Conservation (phyloP, 1,140 invertebrate genomes). For the Macrostomum lignano region DNA sequence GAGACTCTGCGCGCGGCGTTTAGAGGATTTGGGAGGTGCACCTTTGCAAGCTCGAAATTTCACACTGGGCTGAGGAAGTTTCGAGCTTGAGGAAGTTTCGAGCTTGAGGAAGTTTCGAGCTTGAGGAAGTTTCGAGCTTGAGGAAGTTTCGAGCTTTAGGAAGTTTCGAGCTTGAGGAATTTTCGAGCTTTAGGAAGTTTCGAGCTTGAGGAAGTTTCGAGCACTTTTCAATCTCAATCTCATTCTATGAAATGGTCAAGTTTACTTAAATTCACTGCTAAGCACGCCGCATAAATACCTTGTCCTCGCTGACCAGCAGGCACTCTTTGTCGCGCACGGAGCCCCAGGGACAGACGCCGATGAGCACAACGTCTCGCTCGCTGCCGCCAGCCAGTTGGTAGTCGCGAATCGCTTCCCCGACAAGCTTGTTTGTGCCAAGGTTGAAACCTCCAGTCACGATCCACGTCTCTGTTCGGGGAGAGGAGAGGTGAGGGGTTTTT, state of each 20-base stretch:
- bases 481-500: too few species aligned
- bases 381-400: slow-evolving; percentile 11
- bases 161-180: too few species aligned
- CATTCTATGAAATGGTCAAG: too few species aligned
- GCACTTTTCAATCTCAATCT: too few species aligned
- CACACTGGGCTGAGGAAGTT: too few species aligned
- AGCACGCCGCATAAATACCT: slow-evolving; percentile 6
- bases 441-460: slow-evolving; percentile 14
- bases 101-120: too few species aligned
- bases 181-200: too few species aligned
- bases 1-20: not conserved
- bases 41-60: too few species aligned
- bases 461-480: slow-evolving; percentile 18
- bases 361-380: slow-evolving; percentile 12
- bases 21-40: slow-evolving; percentile 9
- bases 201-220: too few species aligned
- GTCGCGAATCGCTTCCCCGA: slow-evolving; percentile 16
- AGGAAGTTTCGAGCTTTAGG: too few species aligned
- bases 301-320: slow-evolving; percentile 11
- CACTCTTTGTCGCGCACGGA: slow-evolving; percentile 15
- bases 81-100: too few species aligned
- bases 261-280: slow-evolving; percentile 9
- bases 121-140: too few species aligned
- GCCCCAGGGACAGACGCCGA: slow-evolving; percentile 17
- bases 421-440: slow-evolving; percentile 14